Conservation (phyloP, 2,797 vertebrate genomes). For the Pseudochirops cupreus region DNA sequence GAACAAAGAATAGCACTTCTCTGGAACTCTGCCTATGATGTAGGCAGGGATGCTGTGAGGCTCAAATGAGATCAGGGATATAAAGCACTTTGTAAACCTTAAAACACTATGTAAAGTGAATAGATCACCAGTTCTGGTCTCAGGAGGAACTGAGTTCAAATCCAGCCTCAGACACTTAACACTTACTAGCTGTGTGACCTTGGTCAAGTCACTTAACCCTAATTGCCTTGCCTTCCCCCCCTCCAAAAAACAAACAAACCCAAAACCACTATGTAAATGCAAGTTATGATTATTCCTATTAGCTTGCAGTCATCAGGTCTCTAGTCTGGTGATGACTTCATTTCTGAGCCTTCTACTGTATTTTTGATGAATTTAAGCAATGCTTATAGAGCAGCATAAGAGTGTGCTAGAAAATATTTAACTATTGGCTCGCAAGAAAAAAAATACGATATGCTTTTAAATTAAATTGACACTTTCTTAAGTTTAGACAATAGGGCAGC, state of each 20-base stretch:
- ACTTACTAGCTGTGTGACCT: neutral
- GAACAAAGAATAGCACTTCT: neutral
- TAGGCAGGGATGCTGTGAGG: neutral
- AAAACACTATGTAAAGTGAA: neutral
- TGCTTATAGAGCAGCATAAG: neutral
- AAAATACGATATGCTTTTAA: neutral
- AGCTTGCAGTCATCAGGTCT: neutral
- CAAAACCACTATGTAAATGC: neutral
- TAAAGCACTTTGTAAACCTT: neutral
- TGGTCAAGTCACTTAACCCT: neutral
- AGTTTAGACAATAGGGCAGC: neutral
- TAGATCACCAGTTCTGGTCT: too few relatives aligned
- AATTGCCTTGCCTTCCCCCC: too few relatives aligned
- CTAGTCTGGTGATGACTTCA: neutral
- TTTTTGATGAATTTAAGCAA: neutral
- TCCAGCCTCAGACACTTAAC: too few relatives aligned
- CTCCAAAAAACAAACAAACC: too few relatives aligned
- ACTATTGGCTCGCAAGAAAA: neutral
- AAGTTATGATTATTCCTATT: neutral
- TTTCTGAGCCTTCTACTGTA: neutral
- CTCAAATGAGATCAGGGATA: neutral
- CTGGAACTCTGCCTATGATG: too few relatives aligned
- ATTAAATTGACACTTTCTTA: neutral
- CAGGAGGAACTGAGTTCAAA: too few relatives aligned
- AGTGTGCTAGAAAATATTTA: neutral